Evolutionary conservation across 2,888 invertebrate species (phyloP).

Genomic region (Hirtodrosophila confusa): DNA sequence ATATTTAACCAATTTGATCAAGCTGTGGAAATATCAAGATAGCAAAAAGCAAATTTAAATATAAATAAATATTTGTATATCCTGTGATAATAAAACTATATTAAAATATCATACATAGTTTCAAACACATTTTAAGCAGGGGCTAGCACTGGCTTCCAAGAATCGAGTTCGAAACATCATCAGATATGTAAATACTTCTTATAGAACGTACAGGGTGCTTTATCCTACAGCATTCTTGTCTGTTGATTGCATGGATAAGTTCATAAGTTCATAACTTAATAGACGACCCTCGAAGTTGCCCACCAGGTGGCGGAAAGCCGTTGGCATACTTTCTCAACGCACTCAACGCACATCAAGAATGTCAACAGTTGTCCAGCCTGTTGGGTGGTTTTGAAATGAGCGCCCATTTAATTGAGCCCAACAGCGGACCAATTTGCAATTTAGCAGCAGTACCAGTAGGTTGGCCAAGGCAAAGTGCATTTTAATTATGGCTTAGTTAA

Average conservation of each 20-base stretch:
- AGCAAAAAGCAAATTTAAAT: too few relatives aligned
- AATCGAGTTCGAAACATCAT: too few relatives aligned
- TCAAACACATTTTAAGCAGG: too few relatives aligned
- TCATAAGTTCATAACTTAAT: not conserved
- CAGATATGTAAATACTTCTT: not conserved
- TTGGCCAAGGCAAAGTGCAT: constrained; percentile 61
- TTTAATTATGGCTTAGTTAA: constrained; percentile 67
- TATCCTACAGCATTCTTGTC: not conserved
- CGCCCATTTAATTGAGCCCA: constrained; percentile 58
- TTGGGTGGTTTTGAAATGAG: constrained; percentile 34
- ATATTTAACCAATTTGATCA: too few relatives aligned
- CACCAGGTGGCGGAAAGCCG: constrained; percentile 5
- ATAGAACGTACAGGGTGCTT: not conserved
- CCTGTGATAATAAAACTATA: too few relatives aligned
- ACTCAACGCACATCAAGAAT: constrained; percentile 38
- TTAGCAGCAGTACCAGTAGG: constrained; percentile 9
- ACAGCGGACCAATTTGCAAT: constrained; percentile 52
- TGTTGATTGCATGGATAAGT: not conserved
- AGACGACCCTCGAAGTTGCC: not conserved
- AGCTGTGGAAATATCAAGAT: too few relatives aligned
- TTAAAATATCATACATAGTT: too few relatives aligned
- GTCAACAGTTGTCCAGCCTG: not conserved
- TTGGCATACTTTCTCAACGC: constrained; percentile 70
- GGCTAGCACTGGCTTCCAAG: too few relatives aligned
- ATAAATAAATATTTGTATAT: too few relatives aligned